Percentiles rank a stretch among this genome's conserved stretches.
Evolutionary conservation across 2,797 vertebrate species (phyloP).

Genomic region (Semotilus atromaculatus): DNA sequence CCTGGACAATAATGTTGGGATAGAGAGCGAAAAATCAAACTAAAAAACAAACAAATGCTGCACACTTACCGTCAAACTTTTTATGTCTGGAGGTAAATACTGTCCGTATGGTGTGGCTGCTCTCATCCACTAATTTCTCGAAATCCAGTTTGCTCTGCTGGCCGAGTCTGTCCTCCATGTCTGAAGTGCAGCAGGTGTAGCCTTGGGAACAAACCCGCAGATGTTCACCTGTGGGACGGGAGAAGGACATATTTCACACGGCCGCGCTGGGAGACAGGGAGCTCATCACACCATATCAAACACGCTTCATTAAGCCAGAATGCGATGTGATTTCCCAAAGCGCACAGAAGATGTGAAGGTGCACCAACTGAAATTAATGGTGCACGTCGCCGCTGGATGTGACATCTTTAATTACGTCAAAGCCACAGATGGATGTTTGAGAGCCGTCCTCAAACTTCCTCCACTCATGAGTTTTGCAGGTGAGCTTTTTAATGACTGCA

Average conservation of each 20-base stretch:
- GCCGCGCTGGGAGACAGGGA: slow-evolving; percentile 34
- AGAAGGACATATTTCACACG: slow-evolving; percentile 36
- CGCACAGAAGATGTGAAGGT: slow-evolving; percentile 8
- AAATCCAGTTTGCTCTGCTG: slow-evolving; percentile 94
- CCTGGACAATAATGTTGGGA: background rate
- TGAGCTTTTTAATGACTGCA: slow-evolving; percentile 6
- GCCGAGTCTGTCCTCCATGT: slow-evolving; percentile 95
- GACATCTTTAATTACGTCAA: slow-evolving; percentile 55
- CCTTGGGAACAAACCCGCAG: slow-evolving; percentile 96
- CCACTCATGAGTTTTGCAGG: slow-evolving; percentile 14
- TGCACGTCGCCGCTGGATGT: slow-evolving; percentile 19
- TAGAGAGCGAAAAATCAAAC: background rate
- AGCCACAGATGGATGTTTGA: slow-evolving; percentile 27
- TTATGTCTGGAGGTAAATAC: slow-evolving; percentile 93
- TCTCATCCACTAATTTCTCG: slow-evolving; percentile 90
- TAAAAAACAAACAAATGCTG: background rate
- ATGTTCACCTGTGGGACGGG: slow-evolving; percentile 86
- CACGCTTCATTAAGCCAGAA: slow-evolving; percentile 37
- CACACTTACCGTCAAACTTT: slow-evolving; percentile 93
- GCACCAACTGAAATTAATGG: slow-evolving; percentile 42
- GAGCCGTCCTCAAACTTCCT: slow-evolving; percentile 33
- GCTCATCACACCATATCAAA: slow-evolving; percentile 43
- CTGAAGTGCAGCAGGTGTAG: slow-evolving; percentile 95
- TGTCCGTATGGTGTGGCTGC: slow-evolving; percentile 86
- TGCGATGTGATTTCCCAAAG: slow-evolving; percentile 26